Base-by-base conservation (phyloP, 2,797 vertebrate genomes). In the Pseudomugil tenellus region DNA sequence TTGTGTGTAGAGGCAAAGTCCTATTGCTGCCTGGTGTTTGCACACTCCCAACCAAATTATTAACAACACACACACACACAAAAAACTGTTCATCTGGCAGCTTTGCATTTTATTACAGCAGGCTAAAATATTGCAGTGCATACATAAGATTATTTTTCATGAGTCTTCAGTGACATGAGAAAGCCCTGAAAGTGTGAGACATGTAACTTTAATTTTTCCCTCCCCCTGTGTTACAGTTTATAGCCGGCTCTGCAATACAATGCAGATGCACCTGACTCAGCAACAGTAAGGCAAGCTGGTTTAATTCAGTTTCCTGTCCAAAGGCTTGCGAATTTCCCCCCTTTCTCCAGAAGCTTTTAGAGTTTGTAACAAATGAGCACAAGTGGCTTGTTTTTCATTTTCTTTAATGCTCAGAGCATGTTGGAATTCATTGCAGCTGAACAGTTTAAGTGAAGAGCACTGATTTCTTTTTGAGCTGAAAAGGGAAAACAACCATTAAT, bases 131-230 rank as follows among this genome's bases (percentile, higher is more conserved):
- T 6, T 31, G 28, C 28, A 25, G 39, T 58, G 53, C 59, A 57
- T 3, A 3, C 62, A 19, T 55, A 51, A 26, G 17, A 11, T 29
- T 32, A 67, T 67, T 53, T 52, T 53, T 31, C 3, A 56, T 23
- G 13, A 64, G 53, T 69, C 35, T 55, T 52, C 41, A 37, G 35
- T 34, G 13, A 56, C 61, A 63, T 25, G 63, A 73, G 37, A 57
- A 52, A 25, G 26, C 46, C 21, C 29, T 71, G 43, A 32, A 69
- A 77, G 68, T 59, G 58, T 34, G 8, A 83, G 81, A 83, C 75
- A 41, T 76, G 85, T 84, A 7, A 0, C 67, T 67, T 59, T 86
- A 82, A 81, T 81, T 68, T 39, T 65, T 59, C 4, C 57, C 25
- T 63, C 58, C 68, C 35, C 49, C 71, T n/a, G 77, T 77, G 77